A percentile compares a stretch with the other conserved stretches of the same genome.
Conservation (phyloP, 2,888 invertebrate genomes). For the Antheraea assamensis region DNA sequence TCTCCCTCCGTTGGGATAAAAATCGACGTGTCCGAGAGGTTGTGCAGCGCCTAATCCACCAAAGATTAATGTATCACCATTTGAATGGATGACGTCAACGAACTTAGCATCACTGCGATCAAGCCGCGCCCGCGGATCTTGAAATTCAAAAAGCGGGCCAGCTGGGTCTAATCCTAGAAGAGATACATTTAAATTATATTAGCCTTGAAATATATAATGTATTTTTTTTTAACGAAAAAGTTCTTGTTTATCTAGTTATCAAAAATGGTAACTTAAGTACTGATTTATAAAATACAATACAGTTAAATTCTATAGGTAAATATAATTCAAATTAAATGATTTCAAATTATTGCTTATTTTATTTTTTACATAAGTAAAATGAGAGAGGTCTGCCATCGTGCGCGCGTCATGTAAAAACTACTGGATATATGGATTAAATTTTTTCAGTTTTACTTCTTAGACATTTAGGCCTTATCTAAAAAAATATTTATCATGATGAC, state of each 20-base stretch:
- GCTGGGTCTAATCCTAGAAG: slow-evolving; percentile 91
- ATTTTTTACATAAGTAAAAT: no score
- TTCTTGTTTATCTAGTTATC: neutral
- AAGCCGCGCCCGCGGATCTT: slow-evolving; percentile 91
- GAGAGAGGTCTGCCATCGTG: no score
- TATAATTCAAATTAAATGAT: no score
- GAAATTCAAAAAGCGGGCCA: slow-evolving; percentile 95
- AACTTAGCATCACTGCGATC: slow-evolving; percentile 93
- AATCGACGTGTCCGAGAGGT: slow-evolving; percentile 95
- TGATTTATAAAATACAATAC: no score
- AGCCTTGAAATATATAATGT: neutral
- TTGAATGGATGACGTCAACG: slow-evolving; percentile 96
- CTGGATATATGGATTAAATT: no score
- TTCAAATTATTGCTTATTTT: no score
- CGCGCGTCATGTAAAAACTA: no score
- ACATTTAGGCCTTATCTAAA: no score
- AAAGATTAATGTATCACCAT: slow-evolving; percentile 94
- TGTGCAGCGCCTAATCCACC: slow-evolving; percentile 95
- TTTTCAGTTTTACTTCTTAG: no score
- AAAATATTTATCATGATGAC: no score
- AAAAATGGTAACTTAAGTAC: neutral
- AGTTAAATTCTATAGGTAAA: no score
- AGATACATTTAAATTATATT: neutral
- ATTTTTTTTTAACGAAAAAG: neutral
- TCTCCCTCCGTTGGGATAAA: slow-evolving; percentile 95